Percentiles rank a stretch among this genome's conserved stretches.
These are phyloP conservation scores for Dryadula phaetusa DNA, from an alignment of 2,888 invertebrate species.

Conservation along the genomic window DNA sequence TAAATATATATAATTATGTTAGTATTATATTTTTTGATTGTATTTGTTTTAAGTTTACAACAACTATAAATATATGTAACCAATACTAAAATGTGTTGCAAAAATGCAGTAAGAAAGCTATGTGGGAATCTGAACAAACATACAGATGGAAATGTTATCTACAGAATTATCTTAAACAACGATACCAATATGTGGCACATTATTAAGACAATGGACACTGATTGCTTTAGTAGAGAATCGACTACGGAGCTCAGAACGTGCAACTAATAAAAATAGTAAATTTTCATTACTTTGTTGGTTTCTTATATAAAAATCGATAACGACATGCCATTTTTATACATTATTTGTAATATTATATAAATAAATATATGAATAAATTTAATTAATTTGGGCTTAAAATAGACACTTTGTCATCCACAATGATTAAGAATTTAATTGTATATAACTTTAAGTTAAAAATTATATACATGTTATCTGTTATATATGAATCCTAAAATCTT, in stretches of 20 bases:
- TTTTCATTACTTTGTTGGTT: constrained; percentile 52
- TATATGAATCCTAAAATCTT: too few relatives aligned
- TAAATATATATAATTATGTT: too few relatives aligned
- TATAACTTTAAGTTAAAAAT: too few relatives aligned
- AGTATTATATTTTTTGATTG: too few relatives aligned
- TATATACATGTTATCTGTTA: too few relatives aligned
- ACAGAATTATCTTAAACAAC: constrained; percentile 28
- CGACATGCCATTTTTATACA: too few relatives aligned
- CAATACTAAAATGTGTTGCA: background rate
- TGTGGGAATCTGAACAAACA: background rate
- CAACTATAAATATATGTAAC: background rate
- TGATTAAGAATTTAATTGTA: too few relatives aligned
- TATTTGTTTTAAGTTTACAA: too few relatives aligned
- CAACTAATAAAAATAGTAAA: constrained; percentile 64
- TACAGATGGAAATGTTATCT: background rate
- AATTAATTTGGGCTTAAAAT: too few relatives aligned
- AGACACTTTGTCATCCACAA: too few relatives aligned
- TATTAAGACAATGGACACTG: constrained; percentile 74
- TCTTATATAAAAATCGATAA: background rate
- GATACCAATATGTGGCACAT: constrained; percentile 58
- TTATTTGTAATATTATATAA: too few relatives aligned
- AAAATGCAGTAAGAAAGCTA: background rate
- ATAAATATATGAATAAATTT: too few relatives aligned
- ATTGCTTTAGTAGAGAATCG: constrained; percentile 77
- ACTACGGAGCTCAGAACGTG: constrained; percentile 73